Evolutionary conservation across 2,113 vertebrate genomes (phyloP), one percentile per base, ranked within the genome.

Genomic region (Hystrix brachyura): DNA sequence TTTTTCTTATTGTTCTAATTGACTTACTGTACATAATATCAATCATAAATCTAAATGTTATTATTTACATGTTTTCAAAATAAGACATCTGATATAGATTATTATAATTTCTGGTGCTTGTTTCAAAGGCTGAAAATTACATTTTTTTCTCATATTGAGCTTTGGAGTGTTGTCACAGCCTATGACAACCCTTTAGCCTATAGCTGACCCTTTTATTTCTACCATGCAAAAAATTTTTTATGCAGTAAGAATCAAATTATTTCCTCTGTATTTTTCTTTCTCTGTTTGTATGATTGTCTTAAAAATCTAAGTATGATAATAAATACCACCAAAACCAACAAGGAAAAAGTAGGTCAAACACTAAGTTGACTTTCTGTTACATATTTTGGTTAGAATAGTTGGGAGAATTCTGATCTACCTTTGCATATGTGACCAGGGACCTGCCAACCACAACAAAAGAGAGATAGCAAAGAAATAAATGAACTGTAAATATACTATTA

Each of bases 401-500:
- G 51, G 43, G 46, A 72, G 69, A 86, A 92, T 94, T 96, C 57
- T 93, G 78, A 92, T 96, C 92, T 96, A 34, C 48, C 17, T 25
- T 95, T 65, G 3, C 51, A 53, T 94, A 59, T 84, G 21, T 92
- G 60, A 27, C 60, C 14, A 43, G 69, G 69, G 91, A 87, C 53
- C 62, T 94, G 43, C 27, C 78, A 95, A 17, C 94, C 94, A 98
- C 89, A 83, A 98, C 89, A 83, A 89, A 93, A 94, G 7, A 96
- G 91, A 67, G 76, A 55, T 79, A 97, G 55, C 46, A 81, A 60
- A 81, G 62, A 94, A 94, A 86, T n/a, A 92, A 97, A 84, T 78
- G 91, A 95, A 93, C 85, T 95, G 48, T 96, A 91, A 98, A 97
- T 98, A 94, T 51, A 46, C 34, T 97, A 82, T 97, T 96, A 71